These are phyloP conservation scores for Scophthalmus maximus DNA, from an alignment of 2,113 vertebrate genomes.

Conservation along the genomic window DNA sequence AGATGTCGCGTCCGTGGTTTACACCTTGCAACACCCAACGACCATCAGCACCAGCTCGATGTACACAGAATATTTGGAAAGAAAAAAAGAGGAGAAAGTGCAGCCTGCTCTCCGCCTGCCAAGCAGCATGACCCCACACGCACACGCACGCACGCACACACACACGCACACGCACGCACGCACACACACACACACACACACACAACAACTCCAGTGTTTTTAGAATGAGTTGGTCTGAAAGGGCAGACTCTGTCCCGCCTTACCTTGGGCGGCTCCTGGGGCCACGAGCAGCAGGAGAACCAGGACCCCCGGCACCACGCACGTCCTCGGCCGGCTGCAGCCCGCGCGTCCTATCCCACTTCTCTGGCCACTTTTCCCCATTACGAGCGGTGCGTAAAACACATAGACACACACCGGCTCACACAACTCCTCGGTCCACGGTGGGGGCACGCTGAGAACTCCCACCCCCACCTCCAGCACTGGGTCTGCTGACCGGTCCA, in stretches of 20 bases:
- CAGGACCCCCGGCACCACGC: constrained; percentile 87
- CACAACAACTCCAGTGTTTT: neutral
- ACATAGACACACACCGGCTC: constrained; percentile 46
- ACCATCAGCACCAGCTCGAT: constrained; percentile 19
- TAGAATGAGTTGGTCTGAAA: no score
- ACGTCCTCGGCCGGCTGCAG: constrained; percentile 84
- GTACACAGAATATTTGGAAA: constrained; percentile 29
- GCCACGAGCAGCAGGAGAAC: constrained; percentile 86
- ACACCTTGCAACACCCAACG: neutral
- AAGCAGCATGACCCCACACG: no score
- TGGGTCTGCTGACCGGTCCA: constrained; percentile 31
- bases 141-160: neutral
- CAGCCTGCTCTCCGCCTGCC: neutral
- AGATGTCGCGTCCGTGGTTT: neutral
- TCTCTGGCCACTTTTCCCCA: constrained; percentile 89
- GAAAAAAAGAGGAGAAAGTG: neutral
- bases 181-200: neutral
- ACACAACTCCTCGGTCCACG: constrained; percentile 61
- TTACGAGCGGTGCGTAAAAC: constrained; percentile 67
- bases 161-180: neutral
- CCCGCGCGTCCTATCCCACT: constrained; percentile 84
- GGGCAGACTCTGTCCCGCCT: constrained; percentile 59
- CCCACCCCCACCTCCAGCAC: constrained; percentile 34
- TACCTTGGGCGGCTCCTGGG: constrained; percentile 89
- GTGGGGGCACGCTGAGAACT: constrained; percentile 21